These are phyloP conservation scores for Phyllopteryx taeniolatus DNA, from an alignment of 2,113 vertebrate genomes.

Conservation along the genomic window DNA sequence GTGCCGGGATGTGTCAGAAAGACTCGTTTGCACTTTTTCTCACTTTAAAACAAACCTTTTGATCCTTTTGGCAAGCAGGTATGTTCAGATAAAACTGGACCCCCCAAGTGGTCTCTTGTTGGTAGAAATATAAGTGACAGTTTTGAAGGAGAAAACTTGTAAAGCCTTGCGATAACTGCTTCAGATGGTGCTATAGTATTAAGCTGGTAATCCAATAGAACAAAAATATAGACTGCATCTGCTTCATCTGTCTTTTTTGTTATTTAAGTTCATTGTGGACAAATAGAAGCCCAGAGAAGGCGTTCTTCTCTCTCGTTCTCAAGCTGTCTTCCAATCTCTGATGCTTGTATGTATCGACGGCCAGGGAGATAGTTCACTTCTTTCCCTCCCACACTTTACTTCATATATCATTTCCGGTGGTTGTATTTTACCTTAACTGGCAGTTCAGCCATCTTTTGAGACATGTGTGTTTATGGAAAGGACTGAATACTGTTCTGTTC, in stretches of 20 bases:
- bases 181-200: constrained; percentile 63
- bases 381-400: background rate
- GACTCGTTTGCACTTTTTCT: constrained; percentile 58
- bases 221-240: constrained; percentile 50
- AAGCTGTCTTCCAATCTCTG: constrained; percentile 46
- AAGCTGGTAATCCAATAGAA: constrained; percentile 56
- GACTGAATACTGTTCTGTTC: constrained; percentile 31
- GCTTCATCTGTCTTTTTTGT: constrained; percentile 33
- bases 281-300: constrained; percentile 8
- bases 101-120: constrained; percentile 33
- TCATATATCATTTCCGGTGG: constrained; percentile 1
- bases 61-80: constrained; percentile 29
- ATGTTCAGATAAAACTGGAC: constrained; percentile 45
- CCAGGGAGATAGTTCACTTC: background rate
- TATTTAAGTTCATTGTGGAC: constrained; percentile 26
- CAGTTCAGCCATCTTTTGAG: constrained; percentile 12
- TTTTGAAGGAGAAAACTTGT: constrained; percentile 41
- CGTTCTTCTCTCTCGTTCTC: constrained; percentile 15
- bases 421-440: constrained; percentile 8
- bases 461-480: constrained; percentile 40
- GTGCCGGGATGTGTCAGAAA: constrained; percentile 59
- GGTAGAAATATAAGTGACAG: constrained; percentile 27
- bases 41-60: constrained; percentile 25
- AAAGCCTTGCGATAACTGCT: constrained; percentile 47
- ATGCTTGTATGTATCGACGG: background rate